A percentile compares a stretch with the other conserved stretches of the same genome.
Evolutionary conservation across 92 coral and sea anemone species (phyloP).

Genomic region (Meandrina meandrites): DNA sequence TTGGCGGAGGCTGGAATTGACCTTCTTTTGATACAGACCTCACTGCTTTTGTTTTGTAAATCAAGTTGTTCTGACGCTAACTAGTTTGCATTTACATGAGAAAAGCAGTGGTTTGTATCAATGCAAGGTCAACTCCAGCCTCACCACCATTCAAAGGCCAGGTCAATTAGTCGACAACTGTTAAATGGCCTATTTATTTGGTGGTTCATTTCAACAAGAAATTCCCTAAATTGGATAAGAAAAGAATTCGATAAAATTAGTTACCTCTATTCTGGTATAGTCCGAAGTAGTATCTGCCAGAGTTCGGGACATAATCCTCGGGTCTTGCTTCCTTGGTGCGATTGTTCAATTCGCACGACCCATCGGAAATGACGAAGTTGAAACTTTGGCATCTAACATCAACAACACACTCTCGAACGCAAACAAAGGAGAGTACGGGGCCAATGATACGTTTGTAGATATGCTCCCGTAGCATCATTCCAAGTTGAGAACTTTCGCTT

Average conservation of each 20-base stretch:
- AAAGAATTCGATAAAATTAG: background rate
- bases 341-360: constrained; percentile 20
- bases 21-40: no score
- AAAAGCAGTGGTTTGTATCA: no score
- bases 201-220: background rate
- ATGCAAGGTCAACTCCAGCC: no score
- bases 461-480: constrained; percentile 18
- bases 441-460: background rate
- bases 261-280: constrained; percentile 22
- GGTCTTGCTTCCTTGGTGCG: constrained; percentile 43
- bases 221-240: background rate
- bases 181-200: no score
- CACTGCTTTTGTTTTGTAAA: no score
- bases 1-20: no score
- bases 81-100: no score
- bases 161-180: no score
- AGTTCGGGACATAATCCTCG: constrained; percentile 1
- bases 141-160: no score
- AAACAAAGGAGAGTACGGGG: background rate
- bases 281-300: constrained; percentile 8
- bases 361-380: constrained; percentile 7
- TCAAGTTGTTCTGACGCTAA: no score
- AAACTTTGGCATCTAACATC: constrained; percentile 24
- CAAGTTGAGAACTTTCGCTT: background rate
- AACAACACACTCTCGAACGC: background rate